Conservation (phyloP, 2,797 vertebrate genomes). For the Adrianichthys oophorus region DNA sequence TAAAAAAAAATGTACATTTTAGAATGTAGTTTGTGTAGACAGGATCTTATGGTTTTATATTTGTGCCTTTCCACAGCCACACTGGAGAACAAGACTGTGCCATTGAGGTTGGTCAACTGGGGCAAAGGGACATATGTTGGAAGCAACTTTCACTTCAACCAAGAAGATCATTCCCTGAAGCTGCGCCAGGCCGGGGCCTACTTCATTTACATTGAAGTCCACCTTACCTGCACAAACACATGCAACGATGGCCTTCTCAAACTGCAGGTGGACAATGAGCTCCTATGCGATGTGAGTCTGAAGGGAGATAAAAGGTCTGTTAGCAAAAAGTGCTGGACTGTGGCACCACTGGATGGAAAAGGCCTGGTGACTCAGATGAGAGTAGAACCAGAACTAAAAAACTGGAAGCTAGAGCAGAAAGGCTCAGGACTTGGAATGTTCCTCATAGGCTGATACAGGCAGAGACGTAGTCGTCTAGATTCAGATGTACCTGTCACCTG, state of each 20-base stretch:
- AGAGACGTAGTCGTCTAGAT: not conserved
- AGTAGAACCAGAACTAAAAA: fast-evolving
- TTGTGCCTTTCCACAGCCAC: conserved; percentile 44
- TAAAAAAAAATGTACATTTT: not conserved
- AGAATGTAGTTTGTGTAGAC: not conserved
- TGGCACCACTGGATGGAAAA: fast-evolving
- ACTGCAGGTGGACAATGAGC: not conserved
- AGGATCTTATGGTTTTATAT: conserved; percentile 12
- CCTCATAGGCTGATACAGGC: conserved; percentile 44
- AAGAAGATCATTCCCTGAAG: fast-evolving
- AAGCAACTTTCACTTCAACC: conserved; percentile 14
- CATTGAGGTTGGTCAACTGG: fast-evolving
- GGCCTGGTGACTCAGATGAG: conserved; percentile 26
- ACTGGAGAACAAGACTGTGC: conserved; percentile 24
- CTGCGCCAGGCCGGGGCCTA: conserved; percentile 31
- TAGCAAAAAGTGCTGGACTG: conserved; percentile 65
- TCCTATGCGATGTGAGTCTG: conserved; percentile 59
- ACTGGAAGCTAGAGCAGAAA: conserved; percentile 53
- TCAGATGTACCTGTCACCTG: not conserved
- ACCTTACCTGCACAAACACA: conserved; percentile 3
- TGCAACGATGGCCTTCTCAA: conserved; percentile 22
- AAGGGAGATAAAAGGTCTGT: fast-evolving
- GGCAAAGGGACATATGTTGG: not conserved
- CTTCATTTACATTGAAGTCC: conserved; percentile 63
- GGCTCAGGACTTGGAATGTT: conserved; percentile 66